phyloP scores from a whole-genome alignment of 1,140 invertebrate species.

The Anadara kagoshimensis region DNA sequence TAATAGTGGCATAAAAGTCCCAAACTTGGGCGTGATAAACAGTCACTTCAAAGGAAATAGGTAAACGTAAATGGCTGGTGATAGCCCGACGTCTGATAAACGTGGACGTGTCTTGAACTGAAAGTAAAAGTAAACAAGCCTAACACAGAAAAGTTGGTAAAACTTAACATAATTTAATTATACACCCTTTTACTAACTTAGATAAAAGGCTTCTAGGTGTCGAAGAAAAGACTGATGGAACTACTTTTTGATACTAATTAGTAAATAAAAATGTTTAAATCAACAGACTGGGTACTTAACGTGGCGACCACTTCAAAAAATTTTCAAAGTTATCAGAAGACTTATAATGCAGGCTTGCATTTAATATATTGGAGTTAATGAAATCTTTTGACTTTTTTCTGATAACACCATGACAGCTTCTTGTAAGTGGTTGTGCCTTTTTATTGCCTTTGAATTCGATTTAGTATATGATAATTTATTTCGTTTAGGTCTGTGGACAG shows the following conservation, averaged over 20 bases:
- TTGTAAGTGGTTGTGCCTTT: conserved; percentile 11
- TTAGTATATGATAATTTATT: background rate
- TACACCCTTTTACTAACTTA: conserved; percentile 9
- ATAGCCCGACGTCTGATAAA: too few relatives aligned
- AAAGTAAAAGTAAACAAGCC: too few relatives aligned
- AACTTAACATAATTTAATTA: conserved; percentile 8
- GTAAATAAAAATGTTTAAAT: conserved; percentile 20
- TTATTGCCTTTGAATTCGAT: background rate
- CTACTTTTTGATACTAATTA: conserved; percentile 14
- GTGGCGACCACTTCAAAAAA: background rate
- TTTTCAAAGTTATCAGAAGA: conserved; percentile 4
- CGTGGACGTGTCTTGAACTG: too few relatives aligned
- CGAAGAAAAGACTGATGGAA: background rate
- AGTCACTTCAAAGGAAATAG: too few relatives aligned
- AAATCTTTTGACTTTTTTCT: conserved; percentile 20
- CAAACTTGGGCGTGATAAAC: too few relatives aligned
- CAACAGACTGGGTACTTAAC: conserved; percentile 7
- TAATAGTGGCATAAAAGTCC: too few relatives aligned
- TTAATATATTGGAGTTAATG: conserved; percentile 22
- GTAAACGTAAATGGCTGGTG: too few relatives aligned
- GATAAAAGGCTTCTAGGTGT: conserved; percentile 25
- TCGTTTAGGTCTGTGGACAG: background rate
- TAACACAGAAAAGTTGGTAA: too few relatives aligned
- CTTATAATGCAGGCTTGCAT: conserved; percentile 1
- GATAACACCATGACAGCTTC: conserved; percentile 16